Conservation (phyloP, 1,140 invertebrate species). For the Teleopsis dalmanni region DNA sequence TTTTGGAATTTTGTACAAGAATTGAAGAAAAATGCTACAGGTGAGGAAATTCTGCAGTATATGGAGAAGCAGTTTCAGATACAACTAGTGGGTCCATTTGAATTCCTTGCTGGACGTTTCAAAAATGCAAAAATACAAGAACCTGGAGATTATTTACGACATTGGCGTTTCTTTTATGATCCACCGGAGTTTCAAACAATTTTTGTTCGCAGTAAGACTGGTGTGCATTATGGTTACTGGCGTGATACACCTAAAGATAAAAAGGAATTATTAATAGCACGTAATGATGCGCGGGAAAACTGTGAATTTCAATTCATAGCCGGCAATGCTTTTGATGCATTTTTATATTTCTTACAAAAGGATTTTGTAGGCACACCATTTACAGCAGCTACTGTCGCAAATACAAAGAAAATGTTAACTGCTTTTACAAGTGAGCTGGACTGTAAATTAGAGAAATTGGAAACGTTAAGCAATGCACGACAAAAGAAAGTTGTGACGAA, state of each 20-base stretch:
- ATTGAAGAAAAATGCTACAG: conserved; percentile 54
- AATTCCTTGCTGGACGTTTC: conserved; percentile 66
- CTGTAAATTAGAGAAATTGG: conserved; percentile 39
- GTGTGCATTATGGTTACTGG: conserved; percentile 83
- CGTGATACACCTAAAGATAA: conserved; percentile 69
- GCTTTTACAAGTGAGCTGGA: conserved; percentile 57
- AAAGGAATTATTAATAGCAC: conserved; percentile 58
- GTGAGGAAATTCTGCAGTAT: conserved; percentile 44
- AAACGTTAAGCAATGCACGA: conserved; percentile 46
- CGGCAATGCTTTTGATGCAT: conserved; percentile 78
- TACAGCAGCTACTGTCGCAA: conserved; percentile 51
- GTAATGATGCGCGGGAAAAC: conserved; percentile 60
- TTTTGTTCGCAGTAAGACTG: conserved; percentile 53
- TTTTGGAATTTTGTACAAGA: conserved; percentile 73
- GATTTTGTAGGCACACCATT: conserved; percentile 60
- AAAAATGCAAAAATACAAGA: conserved; percentile 49
- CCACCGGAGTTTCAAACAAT: conserved; percentile 86
- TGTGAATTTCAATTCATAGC: conserved; percentile 63
- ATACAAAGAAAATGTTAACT: conserved; percentile 56
- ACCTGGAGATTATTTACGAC: conserved; percentile 60
- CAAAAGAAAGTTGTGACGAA: conserved; percentile 64
- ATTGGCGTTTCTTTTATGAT: conserved; percentile 91
- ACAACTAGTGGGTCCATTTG: conserved; percentile 77
- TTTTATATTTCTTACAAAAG: conserved; percentile 58
- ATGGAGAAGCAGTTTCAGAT: conserved; percentile 61